Evolutionary conservation across 2,888 invertebrate genomes (phyloP).

Genomic region (Drosophila quinaria): DNA sequence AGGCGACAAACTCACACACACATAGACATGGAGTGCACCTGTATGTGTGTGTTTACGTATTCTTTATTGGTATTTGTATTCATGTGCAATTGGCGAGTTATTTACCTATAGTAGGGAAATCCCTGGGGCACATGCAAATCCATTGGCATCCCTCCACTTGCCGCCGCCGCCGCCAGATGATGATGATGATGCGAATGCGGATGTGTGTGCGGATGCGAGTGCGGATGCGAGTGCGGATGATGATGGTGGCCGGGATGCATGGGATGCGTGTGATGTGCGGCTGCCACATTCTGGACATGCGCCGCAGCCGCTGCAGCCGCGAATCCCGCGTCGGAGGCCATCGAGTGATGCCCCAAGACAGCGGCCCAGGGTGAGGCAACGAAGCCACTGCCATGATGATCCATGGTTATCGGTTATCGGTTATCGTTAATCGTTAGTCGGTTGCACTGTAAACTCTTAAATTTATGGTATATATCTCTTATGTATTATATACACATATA

Average conservation of each 20-base stretch:
- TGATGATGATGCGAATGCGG: conserved; percentile 85
- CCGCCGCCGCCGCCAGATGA: conserved; percentile 85
- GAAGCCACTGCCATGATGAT: conserved; percentile 92
- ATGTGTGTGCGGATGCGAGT: conserved; percentile 83
- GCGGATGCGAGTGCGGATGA: conserved; percentile 70
- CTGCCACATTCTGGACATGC: conserved; percentile 86
- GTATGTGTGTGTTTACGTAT: conserved; percentile 9
- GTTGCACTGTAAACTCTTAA: conserved; percentile 16
- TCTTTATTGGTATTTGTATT: conserved; percentile 4
- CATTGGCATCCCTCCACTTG: conserved; percentile 91
- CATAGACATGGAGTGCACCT: conserved; percentile 33
- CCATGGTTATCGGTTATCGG: conserved; percentile 86
- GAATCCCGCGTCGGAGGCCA: conserved; percentile 85
- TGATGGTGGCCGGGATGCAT: conserved; percentile 72
- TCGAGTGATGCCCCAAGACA: conserved; percentile 88
- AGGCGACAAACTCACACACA: conserved; percentile 49
- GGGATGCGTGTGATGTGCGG: conserved; percentile 84
- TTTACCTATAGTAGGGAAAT: conserved; percentile 95
- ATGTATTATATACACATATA: conserved; percentile 26
- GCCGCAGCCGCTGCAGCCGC: conserved; percentile 85
- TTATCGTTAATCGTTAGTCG: conserved; percentile 20
- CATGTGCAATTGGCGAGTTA: conserved; percentile 16
- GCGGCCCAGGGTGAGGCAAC: conserved; percentile 93
- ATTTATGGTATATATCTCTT: conserved; percentile 28
- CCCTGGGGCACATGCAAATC: conserved; percentile 96